Conservation (phyloP, 2,797 vertebrate species). For the Parambassis ranga region DNA sequence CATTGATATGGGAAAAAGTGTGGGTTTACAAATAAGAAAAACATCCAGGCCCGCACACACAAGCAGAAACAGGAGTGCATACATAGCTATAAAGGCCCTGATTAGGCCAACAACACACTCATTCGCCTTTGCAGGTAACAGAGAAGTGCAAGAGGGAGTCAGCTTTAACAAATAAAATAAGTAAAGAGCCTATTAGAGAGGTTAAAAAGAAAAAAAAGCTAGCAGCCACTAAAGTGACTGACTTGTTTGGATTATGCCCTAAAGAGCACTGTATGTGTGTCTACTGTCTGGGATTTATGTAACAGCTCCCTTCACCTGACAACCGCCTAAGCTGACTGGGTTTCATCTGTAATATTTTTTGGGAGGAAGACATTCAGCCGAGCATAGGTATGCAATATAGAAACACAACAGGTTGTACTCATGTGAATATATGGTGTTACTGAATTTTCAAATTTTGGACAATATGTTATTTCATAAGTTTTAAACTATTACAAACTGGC, state of each 20-base stretch:
- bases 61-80: not conserved
- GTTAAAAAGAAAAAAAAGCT: slow-evolving; percentile 5
- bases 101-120: slow-evolving; percentile 3
- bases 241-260: slow-evolving; percentile 11
- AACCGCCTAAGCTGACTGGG: not conserved
- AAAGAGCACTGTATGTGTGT: not conserved
- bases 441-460: no score
- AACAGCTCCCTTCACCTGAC: slow-evolving; percentile 4
- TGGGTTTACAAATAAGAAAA: slow-evolving; percentile 38
- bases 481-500: not conserved
- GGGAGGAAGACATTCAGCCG: not conserved
- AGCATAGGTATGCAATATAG: not conserved
- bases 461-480: no score
- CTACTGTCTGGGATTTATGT: slow-evolving; percentile 2
- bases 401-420: no score
- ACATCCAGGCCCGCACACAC: not conserved
- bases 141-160: not conserved
- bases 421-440: not conserved
- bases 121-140: not conserved
- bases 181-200: not conserved
- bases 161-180: slow-evolving; percentile 12
- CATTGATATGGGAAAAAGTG: slow-evolving; percentile 16
- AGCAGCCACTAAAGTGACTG: not conserved
- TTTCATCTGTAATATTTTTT: slow-evolving; percentile 3
- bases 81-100: not conserved